Evolutionary conservation across 2,113 vertebrate genomes (phyloP).

Genomic region (Cranoglanis bouderius): DNA sequence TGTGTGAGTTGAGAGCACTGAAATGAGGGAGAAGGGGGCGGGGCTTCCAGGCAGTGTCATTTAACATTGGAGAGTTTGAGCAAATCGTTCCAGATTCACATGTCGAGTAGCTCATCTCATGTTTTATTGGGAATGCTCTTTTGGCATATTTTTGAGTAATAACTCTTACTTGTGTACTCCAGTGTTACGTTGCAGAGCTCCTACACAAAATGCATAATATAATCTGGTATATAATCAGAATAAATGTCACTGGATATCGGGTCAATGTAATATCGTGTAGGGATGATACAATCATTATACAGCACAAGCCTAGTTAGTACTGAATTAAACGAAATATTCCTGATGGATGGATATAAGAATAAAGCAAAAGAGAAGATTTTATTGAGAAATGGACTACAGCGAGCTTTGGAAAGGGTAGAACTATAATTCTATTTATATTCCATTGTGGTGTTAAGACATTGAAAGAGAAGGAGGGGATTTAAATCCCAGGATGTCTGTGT

Average conservation of each 20-base stretch:
- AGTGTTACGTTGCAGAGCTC: not conserved
- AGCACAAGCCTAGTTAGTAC: not conserved
- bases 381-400: not conserved
- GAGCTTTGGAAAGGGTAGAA: not conserved
- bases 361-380: not conserved
- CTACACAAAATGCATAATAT: not conserved
- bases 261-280: not conserved
- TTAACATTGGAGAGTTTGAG: not conserved
- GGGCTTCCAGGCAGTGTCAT: not conserved
- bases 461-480: slow-evolving; percentile 1
- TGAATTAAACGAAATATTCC: not conserved
- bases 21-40: not conserved
- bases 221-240: not conserved
- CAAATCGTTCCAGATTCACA: not conserved
- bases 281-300: not conserved
- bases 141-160: not conserved
- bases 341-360: not conserved
- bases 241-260: not conserved
- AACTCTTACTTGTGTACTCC: not conserved
- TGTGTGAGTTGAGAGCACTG: not conserved
- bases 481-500: slow-evolving; percentile 26
- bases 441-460: slow-evolving; percentile 1
- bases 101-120: not conserved
- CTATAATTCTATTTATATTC: not conserved
- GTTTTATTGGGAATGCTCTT: not conserved